Conservation (phyloP, 2,113 vertebrate genomes). For the Bubo bubo region DNA sequence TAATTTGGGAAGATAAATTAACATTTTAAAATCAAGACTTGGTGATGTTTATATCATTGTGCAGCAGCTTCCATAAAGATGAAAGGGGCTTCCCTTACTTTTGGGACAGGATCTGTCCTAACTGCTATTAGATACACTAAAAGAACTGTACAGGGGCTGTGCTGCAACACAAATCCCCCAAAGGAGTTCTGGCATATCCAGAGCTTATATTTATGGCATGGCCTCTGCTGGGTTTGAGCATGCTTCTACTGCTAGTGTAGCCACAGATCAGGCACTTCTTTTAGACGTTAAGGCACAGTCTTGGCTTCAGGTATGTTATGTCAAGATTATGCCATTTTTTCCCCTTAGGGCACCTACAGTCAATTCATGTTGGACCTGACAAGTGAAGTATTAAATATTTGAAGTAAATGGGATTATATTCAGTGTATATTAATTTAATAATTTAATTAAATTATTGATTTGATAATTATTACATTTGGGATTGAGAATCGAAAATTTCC, state of each 20-base stretch:
- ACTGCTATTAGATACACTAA: background rate
- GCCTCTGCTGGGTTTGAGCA: background rate
- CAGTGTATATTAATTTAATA: background rate
- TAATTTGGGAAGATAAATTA: constrained; percentile 67
- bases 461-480: background rate
- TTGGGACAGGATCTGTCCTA: background rate
- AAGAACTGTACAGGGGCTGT: background rate
- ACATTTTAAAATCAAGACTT: constrained; percentile 59
- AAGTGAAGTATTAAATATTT: background rate
- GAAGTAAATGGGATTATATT: background rate
- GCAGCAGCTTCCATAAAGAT: background rate
- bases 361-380: background rate
- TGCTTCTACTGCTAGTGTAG: background rate
- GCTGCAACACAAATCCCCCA: background rate
- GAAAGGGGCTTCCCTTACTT: background rate
- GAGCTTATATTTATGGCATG: background rate
- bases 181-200: background rate
- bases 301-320: background rate
- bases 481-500: background rate
- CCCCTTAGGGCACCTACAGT: background rate
- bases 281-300: background rate
- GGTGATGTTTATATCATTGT: constrained; percentile 47
- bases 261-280: background rate
- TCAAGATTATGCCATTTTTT: background rate
- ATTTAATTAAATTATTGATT: background rate